These are phyloP conservation scores for Taenioides sp. DNA, from an alignment of 2,797 vertebrate genomes.

Conservation along the genomic window DNA sequence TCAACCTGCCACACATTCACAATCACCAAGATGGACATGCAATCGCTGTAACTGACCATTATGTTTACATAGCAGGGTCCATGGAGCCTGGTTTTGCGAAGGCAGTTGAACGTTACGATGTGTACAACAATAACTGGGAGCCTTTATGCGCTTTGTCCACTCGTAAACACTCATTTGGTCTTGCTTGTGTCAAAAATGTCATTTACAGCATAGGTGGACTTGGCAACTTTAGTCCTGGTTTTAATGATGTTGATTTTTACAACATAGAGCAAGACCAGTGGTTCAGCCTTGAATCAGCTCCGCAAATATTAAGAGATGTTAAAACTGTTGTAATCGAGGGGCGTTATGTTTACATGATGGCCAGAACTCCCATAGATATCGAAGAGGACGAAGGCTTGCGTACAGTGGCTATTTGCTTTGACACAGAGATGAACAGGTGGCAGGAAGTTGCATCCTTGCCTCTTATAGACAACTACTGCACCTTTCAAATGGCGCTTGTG, in stretches of 20 bases:
- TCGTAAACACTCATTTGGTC: conserved; percentile 90
- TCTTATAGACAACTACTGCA: conserved; percentile 87
- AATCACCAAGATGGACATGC: conserved; percentile 92
- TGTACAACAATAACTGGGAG: conserved; percentile 88
- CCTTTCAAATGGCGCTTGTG: conserved; percentile 88
- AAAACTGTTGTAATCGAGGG: conserved; percentile 87
- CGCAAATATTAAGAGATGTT: conserved; percentile 90
- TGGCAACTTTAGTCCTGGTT: conserved; percentile 91
- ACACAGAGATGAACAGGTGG: conserved; percentile 87
- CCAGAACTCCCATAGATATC: conserved; percentile 87
- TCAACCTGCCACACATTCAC: conserved; percentile 90
- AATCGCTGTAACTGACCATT: conserved; percentile 81
- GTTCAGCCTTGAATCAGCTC: conserved; percentile 86
- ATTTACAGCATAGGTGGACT: conserved; percentile 91
- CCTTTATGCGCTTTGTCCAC: conserved; percentile 85
- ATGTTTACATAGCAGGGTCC: conserved; percentile 90
- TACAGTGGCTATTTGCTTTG: conserved; percentile 85
- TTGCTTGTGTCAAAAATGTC: conserved; percentile 82
- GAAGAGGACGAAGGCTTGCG: conserved; percentile 86
- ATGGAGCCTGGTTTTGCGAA: conserved; percentile 93
- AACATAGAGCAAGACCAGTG: conserved; percentile 87
- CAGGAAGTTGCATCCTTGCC: conserved; percentile 88
- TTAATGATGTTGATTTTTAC: conserved; percentile 89
- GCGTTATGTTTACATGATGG: conserved; percentile 86
- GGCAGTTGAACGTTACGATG: conserved; percentile 87